Base-by-base conservation (phyloP, 1,140 invertebrate genomes). In the Eupristina koningsbergeri region DNA sequence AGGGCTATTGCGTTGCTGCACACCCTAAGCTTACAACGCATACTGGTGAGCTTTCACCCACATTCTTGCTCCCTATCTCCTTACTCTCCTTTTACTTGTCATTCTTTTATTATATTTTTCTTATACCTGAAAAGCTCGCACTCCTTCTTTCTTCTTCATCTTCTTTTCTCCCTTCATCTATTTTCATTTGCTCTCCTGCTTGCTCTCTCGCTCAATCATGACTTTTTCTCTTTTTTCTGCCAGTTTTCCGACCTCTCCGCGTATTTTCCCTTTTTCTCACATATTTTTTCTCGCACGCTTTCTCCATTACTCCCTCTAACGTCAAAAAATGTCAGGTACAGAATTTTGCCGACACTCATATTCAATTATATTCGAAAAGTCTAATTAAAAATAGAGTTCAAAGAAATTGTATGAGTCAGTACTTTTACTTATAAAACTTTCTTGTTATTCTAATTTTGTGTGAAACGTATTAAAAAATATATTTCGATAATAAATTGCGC, bases 51-150 rank as follows among this genome's bases (percentile, higher is more conserved):
- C 22, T 53, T 77, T 83, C 41, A 76, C 61, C 73, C 45, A 67
- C 73, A 76, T 82, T 76, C 61, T n/a, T n/a, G n/a, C n/a, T 29
- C 69, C 5, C 0, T 22, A 34, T 50, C n/a, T 74, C 83, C 75
- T 74, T 61, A 71, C 17, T 67, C 53, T 34, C 26, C 76, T 53
- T 61, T 80, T 47, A 75, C 73, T 79, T 63, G 64, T 79, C 64
- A 83, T 79, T 83, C 75, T 76, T 73, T 83, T 78, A 81, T 77
- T 85, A 74, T 67, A 81, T 85, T 85, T 74, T 83, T 61, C 69
- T 64, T 75, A 50, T 81, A 64, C 67, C 19, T 50, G 36, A 19
- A 19, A 11, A 0, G 8, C 19, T 36, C 75, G 17, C 53, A 34
- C 41, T 67, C 67, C 17, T 34, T 83, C 73, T 41, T 47, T 45